Percentiles rank a stretch among this genome's conserved stretches.
Conservation (phyloP, 2,888 invertebrate species). For the Eilema caniola region DNA sequence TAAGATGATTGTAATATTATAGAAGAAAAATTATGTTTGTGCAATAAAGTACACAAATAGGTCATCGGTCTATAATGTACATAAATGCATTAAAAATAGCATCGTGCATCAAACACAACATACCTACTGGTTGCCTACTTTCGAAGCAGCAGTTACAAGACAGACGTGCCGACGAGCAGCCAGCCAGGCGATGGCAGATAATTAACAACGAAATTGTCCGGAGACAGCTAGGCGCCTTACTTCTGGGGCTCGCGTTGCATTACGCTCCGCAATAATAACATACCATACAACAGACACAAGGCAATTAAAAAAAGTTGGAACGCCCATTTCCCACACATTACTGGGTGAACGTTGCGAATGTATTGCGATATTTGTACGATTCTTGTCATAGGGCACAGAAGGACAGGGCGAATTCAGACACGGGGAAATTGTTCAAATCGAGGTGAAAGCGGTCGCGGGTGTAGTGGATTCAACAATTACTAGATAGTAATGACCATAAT, state of each 20-base stretch:
- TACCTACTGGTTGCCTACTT: slow-evolving; percentile 74
- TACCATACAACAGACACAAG: slow-evolving; percentile 67
- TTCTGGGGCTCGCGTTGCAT: slow-evolving; percentile 75
- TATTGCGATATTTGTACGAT: slow-evolving; percentile 53
- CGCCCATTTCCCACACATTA: slow-evolving; percentile 80
- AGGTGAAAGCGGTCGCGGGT: slow-evolving; percentile 72
- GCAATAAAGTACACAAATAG: slow-evolving; percentile 53
- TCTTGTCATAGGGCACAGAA: slow-evolving; percentile 52
- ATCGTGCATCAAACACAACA: slow-evolving; percentile 60
- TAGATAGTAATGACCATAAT: slow-evolving; percentile 67
- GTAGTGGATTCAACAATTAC: slow-evolving; percentile 66
- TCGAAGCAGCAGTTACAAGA: slow-evolving; percentile 68
- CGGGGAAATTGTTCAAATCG: slow-evolving; percentile 67
- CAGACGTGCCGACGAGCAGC: slow-evolving; percentile 73
- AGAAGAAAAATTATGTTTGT: slow-evolving; percentile 32
- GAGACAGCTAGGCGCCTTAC: slow-evolving; percentile 85
- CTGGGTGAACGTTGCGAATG: slow-evolving; percentile 67
- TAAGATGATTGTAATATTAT: slow-evolving; percentile 30
- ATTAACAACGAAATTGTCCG: slow-evolving; percentile 81
- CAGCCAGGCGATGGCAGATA: slow-evolving; percentile 74
- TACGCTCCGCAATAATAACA: slow-evolving; percentile 79
- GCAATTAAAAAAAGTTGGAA: slow-evolving; percentile 77
- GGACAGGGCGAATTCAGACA: slow-evolving; percentile 58
- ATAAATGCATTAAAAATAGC: slow-evolving; percentile 67
- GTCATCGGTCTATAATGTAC: slow-evolving; percentile 59